Percentiles rank a stretch among this genome's conserved stretches.
Conservation (phyloP, 2,888 invertebrate genomes). For the Aelia acuminata region DNA sequence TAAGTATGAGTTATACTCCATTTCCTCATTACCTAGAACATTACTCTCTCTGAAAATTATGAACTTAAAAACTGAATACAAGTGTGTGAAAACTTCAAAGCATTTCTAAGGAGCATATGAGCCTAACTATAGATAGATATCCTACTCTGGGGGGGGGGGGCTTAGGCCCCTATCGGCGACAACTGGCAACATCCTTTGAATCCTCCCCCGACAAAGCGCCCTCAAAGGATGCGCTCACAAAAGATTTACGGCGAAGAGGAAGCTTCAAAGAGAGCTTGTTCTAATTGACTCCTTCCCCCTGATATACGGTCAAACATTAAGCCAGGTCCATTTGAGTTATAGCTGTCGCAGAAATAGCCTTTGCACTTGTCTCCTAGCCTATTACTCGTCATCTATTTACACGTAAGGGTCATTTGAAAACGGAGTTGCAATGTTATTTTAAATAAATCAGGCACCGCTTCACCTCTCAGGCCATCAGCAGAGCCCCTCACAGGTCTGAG, state of each 20-base stretch:
- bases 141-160: background rate
- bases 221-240: slow-evolving; percentile 18
- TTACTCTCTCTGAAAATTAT: too few species aligned
- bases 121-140: too few species aligned
- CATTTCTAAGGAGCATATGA: too few species aligned
- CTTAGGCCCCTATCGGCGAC: background rate
- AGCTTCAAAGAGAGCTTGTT: background rate
- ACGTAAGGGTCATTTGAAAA: background rate
- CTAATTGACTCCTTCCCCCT: slow-evolving; percentile 45
- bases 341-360: background rate
- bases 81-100: too few species aligned
- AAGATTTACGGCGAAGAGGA: slow-evolving; percentile 36
- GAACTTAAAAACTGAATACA: too few species aligned
- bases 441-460: background rate
- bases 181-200: slow-evolving; percentile 40
- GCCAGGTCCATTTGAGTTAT: slow-evolving; percentile 23
- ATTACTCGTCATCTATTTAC: background rate
- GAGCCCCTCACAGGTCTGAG: too few species aligned
- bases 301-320: slow-evolving; percentile 44
- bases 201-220: slow-evolving; percentile 21
- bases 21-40: too few species aligned
- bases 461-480: background rate
- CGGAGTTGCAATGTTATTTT: background rate
- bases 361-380: background rate
- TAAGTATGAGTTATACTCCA: too few species aligned